Evolutionary conservation across 92 coral and sea anemone genomes (phyloP).

Genomic region (Chrysogorgia sp.): DNA sequence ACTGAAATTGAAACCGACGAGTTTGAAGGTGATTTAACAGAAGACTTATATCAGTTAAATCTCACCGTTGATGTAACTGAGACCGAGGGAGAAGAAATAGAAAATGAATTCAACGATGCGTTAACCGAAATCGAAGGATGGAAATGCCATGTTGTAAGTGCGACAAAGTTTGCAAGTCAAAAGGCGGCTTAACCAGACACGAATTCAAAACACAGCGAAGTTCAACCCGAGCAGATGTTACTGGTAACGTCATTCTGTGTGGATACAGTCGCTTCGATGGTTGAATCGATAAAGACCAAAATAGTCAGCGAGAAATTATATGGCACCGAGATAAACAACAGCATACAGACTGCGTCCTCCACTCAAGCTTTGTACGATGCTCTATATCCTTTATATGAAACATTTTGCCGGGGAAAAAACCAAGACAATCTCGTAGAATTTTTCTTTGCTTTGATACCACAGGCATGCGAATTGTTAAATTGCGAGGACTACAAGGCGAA

Average conservation of each 20-base stretch:
- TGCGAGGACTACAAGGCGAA: no score
- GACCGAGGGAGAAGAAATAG: conserved; percentile 20
- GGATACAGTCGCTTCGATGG: conserved; percentile 1
- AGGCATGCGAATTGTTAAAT: no score
- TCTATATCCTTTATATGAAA: no score
- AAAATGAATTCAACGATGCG: conserved; percentile 7
- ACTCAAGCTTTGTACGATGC: no score
- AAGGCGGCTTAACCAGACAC: conserved; percentile 25
- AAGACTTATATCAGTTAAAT: conserved; percentile 5
- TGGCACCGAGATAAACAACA: conserved; percentile 19
- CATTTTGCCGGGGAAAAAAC: no score
- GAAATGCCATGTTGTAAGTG: conserved; percentile 16
- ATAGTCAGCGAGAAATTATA: conserved; percentile 22
- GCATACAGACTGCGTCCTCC: conserved; percentile 4
- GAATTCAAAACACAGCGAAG: conserved; percentile 16
- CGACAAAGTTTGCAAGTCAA: conserved; percentile 33
- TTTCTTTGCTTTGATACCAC: no score
- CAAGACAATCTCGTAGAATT: no score
- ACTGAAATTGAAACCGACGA: no score
- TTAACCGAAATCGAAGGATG: conserved; percentile 9
- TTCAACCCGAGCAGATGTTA: neutral
- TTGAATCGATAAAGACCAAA: conserved; percentile 21
- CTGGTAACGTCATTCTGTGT: conserved; percentile 3
- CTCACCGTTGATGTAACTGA: conserved; percentile 13
- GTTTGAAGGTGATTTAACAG: no score